Evolutionary conservation across 2,888 invertebrate genomes (phyloP), one percentile per base, ranked within the genome.

Genomic region (Coleophora deauratella): DNA sequence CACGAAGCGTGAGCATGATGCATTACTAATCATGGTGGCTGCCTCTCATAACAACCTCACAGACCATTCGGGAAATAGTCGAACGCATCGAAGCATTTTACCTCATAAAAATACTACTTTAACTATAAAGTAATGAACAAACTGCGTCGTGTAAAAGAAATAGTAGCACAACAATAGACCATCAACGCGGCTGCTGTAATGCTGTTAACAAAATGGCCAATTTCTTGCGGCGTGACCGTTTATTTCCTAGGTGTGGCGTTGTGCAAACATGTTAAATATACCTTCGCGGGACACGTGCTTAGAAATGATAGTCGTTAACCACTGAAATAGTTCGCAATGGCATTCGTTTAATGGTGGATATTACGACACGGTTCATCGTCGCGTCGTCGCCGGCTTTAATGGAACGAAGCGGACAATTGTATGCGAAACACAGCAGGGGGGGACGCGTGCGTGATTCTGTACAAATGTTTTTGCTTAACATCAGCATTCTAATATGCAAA

Each of bases 1-100:
- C 63, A 60, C 62, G 66, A 70, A 66, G 68, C 70, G 68, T 65
- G 68, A 64, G 65, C 72, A 71, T 66, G 72, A 69, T 76, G 73
- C 72, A 72, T 75, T 70, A 75, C 74, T 72, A 72, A 74, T 72
- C 66, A 68, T 61, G 57, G 65, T 56, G 61, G 61, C 60, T 63
- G 66, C 62, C 59, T 57, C 66, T 64, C 57, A 54, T 60, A 62
- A 60, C 60, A 55, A 44, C 37, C 43, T 30, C 21, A 40, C 14
- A 27, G 14, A 35, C 34, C 41, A 33, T 38, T 42, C 32, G 27
- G 14, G 32, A 38, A 33, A 41, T 36, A 37, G 27, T 28, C 15
- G 27, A 14, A 34, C n/a, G 12, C 33, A 30, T 31, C 31, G 9
- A 2, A 31, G 9, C 31, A 31, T 9, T 37, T 9, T 12, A 3